A percentile compares a stretch with the other conserved stretches of the same genome.
Conservation (phyloP, 2,797 vertebrate species). For the Ispidina lecontei region DNA sequence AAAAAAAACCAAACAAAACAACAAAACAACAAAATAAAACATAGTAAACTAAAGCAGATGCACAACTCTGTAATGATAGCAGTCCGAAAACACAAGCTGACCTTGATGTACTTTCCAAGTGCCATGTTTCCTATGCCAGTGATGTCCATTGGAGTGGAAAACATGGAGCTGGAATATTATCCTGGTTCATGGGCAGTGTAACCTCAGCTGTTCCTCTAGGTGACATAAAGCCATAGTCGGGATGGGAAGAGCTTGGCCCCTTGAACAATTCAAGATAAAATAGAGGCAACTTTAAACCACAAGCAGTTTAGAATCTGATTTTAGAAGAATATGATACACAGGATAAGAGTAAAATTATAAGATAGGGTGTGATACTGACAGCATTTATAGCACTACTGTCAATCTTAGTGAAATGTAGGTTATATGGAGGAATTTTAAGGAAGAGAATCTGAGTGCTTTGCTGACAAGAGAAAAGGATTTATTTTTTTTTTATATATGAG, state of each 20-base stretch:
- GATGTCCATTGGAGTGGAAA: not conserved
- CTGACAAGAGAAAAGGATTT: not conserved
- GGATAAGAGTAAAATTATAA: constrained; percentile 40
- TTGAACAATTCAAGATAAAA: constrained; percentile 12
- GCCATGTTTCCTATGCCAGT: not conserved
- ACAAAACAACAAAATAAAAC: too few species aligned
- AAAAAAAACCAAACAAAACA: too few species aligned
- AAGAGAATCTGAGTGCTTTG: not conserved
- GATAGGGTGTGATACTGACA: constrained; percentile 33
- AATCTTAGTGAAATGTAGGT: constrained; percentile 44
- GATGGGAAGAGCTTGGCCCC: not conserved
- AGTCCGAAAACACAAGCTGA: not conserved
- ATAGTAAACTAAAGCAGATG: not conserved
- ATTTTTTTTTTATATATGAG: not conserved
- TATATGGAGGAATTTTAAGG: constrained; percentile 20
- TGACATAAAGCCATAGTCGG: not conserved
- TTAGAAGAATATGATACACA: constrained; percentile 20
- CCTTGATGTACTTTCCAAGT: not conserved
- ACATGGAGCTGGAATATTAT: not conserved
- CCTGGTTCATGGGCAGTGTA: not conserved
- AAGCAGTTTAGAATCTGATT: constrained; percentile 54
- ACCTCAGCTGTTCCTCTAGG: not conserved
- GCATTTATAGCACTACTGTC: constrained; percentile 33
- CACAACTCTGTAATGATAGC: not conserved
- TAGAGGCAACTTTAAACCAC: not conserved